A percentile compares a stretch with the other conserved stretches of the same genome.
Evolutionary conservation across 2,888 invertebrate species (phyloP).

Genomic region (Toxonevra muliebris): DNA sequence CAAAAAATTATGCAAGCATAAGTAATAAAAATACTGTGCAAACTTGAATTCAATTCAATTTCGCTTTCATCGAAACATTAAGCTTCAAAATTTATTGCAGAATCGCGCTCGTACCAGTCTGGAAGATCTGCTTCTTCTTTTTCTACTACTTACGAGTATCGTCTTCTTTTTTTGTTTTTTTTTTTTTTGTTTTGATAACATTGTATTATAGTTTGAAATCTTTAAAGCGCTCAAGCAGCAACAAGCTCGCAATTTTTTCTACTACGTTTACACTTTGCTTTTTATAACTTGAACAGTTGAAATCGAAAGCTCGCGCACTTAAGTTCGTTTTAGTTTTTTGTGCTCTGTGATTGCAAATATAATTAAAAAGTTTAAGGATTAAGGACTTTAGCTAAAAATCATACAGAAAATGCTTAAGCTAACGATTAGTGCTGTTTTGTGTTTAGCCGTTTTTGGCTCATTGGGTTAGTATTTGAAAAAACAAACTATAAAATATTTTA

Average conservation of each 20-base stretch:
- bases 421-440: slow-evolving; percentile 54
- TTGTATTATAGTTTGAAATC: no score
- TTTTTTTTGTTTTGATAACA: background rate
- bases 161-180: background rate
- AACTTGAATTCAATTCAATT: slow-evolving; percentile 11
- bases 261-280: slow-evolving; percentile 18
- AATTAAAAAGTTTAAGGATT: background rate
- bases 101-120: slow-evolving; percentile 1
- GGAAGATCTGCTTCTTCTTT: background rate
- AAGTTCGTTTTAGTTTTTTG: slow-evolving; percentile 45
- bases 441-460: slow-evolving; percentile 57
- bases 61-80: slow-evolving; percentile 18
- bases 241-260: slow-evolving; percentile 3
- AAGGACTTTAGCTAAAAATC: background rate
- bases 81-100: no score
- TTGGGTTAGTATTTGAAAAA: slow-evolving; percentile 54
- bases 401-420: slow-evolving; percentile 50
- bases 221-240: no score
- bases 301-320: slow-evolving; percentile 52
- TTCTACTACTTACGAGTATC: background rate
- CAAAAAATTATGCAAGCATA: background rate
- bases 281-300: slow-evolving; percentile 44
- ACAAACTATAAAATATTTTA: background rate
- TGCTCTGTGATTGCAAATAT: slow-evolving; percentile 34
- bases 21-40: no score